phyloP scores from a whole-genome alignment of 92 coral and sea anemone genomes.

The Porites cylindrica region DNA sequence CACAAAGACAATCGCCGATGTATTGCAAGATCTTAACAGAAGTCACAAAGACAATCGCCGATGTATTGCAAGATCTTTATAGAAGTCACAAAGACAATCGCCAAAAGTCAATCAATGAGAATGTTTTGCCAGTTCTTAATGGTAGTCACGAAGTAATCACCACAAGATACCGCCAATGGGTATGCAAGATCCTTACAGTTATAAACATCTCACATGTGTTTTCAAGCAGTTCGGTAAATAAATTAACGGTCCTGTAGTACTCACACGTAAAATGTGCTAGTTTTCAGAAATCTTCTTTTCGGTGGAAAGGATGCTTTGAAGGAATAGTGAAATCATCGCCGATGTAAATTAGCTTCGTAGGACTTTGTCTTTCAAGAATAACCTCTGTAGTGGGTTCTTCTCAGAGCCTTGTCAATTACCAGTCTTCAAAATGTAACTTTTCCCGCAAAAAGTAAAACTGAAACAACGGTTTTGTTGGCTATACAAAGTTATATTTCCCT shows the following conservation, averaged over 20 bases:
- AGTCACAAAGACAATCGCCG: too few species aligned
- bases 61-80: not conserved
- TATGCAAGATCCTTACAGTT: not conserved
- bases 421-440: not conserved
- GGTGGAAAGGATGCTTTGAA: too few species aligned
- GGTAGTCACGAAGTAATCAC: not conserved
- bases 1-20: too few species aligned
- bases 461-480: slow-evolving; percentile 10
- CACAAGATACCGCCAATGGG: not conserved
- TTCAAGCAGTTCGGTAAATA: not conserved
- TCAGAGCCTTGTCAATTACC: not conserved
- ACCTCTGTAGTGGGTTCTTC: too few species aligned
- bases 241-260: not conserved
- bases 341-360: too few species aligned
- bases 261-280: not conserved
- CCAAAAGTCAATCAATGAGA: not conserved
- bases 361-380: too few species aligned
- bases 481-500: slow-evolving; percentile 11
- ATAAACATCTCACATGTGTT: not conserved
- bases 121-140: not conserved
- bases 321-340: too few species aligned
- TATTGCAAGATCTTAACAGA: too few species aligned
- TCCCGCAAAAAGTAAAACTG: not conserved
- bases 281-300: too few species aligned
- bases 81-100: not conserved